Conservation (phyloP, 2,888 invertebrate species). For the Entomobrya multifasciata region DNA sequence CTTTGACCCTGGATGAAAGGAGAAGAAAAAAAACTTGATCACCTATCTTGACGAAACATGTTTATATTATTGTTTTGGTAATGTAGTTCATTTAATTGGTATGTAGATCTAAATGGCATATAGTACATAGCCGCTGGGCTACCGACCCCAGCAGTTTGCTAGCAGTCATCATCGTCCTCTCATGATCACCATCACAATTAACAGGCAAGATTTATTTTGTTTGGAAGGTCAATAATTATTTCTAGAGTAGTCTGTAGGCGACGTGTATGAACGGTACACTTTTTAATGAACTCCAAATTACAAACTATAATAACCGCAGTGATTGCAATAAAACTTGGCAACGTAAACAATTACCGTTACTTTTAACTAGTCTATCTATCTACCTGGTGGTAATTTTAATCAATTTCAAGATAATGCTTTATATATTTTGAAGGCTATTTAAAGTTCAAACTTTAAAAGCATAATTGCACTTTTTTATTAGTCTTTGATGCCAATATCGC, state of each 20-base stretch:
- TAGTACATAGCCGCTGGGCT: neutral
- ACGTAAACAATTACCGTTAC: no score
- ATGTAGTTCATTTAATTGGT: constrained; percentile 19
- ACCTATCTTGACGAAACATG: constrained; percentile 48
- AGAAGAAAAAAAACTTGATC: constrained; percentile 66
- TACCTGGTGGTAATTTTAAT: no score
- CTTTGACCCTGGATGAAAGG: constrained; percentile 49
- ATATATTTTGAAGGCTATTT: no score
- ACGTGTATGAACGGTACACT: neutral
- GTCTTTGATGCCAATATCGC: no score
- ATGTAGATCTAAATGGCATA: neutral
- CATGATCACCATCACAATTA: neutral
- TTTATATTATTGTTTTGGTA: no score
- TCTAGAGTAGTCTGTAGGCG: neutral
- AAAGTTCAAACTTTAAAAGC: no score
- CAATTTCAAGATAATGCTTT: no score
- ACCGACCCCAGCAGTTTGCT: constrained; percentile 11
- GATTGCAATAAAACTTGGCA: no score
- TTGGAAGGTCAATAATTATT: constrained; percentile 48
- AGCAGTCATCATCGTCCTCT: no score
- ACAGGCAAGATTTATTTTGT: constrained; percentile 44
- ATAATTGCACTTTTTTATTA: no score
- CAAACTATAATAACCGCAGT: no score
- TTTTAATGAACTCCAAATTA: neutral
- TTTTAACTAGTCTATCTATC: no score